phyloP scores from a whole-genome alignment of 2,797 vertebrate genomes.

The Falco novaeseelandiae region DNA sequence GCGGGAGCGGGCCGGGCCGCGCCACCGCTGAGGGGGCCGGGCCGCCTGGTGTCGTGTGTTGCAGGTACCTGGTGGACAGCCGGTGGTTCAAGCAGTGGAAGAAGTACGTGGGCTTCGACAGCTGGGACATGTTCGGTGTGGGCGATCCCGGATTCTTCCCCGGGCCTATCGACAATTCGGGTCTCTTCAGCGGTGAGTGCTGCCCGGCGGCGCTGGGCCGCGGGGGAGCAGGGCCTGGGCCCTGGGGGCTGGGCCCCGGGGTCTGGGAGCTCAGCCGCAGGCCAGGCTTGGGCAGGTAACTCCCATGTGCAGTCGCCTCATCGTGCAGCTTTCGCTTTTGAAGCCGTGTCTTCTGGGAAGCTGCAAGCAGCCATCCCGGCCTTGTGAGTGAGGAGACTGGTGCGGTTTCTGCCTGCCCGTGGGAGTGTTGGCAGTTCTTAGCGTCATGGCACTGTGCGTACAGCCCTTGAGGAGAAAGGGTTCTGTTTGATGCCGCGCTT shows the following conservation, averaged over 20 bases:
- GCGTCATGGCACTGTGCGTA: fast-evolving
- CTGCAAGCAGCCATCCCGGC: fast-evolving
- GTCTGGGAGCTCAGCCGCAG: too few species aligned
- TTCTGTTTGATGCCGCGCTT: background rate
- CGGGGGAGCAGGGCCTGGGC: background rate
- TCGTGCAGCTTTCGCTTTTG: background rate
- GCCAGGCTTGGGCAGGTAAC: background rate
- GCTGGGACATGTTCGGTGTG: conserved; percentile 93
- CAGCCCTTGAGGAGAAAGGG: background rate
- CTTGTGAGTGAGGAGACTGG: fast-evolving
- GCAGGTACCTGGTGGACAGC: conserved; percentile 95
- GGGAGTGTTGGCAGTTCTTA: fast-evolving
- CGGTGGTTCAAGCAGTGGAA: conserved; percentile 99
- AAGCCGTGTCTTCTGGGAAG: fast-evolving
- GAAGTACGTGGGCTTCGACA: conserved; percentile 97
- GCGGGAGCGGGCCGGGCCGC: background rate
- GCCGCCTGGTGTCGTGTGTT: background rate
- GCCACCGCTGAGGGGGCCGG: background rate
- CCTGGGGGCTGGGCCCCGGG: too few species aligned
- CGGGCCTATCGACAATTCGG: conserved; percentile 95
- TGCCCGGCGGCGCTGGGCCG: background rate
- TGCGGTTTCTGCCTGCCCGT: fast-evolving
- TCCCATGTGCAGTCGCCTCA: fast-evolving
- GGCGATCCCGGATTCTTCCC: conserved; percentile 90
- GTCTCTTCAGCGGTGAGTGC: conserved; percentile 89